Evolutionary conservation across 2,888 invertebrate genomes (phyloP).

Genomic region (Lasioglossum villosulum): DNA sequence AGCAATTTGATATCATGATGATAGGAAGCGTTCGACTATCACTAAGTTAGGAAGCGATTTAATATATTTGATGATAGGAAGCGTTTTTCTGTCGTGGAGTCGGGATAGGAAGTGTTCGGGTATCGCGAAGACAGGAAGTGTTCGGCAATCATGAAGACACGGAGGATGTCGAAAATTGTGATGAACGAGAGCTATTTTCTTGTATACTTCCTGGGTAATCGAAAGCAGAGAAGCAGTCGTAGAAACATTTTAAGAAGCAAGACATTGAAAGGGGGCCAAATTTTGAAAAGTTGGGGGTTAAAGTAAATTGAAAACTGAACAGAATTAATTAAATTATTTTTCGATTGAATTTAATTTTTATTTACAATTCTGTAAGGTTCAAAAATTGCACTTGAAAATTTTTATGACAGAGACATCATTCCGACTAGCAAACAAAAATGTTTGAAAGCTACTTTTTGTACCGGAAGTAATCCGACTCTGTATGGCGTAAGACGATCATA

Average conservation of each 20-base stretch:
- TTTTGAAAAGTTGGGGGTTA: background rate
- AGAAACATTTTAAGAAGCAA: background rate
- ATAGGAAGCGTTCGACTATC: constrained; percentile 48
- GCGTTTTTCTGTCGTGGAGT: background rate
- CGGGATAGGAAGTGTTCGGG: background rate
- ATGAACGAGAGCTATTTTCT: background rate
- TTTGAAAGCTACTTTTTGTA: background rate
- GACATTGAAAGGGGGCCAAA: background rate
- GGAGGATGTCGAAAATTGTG: background rate
- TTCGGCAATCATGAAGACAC: constrained; percentile 2
- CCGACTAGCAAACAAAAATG: background rate
- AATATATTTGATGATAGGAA: constrained; percentile 6
- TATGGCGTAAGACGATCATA: background rate
- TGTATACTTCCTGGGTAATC: background rate
- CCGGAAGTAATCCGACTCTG: background rate
- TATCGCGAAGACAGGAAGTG: background rate
- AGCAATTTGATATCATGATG: constrained; percentile 39
- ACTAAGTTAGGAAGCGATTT: background rate
- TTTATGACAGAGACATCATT: too few species aligned
- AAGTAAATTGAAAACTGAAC: background rate
- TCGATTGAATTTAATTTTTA: background rate
- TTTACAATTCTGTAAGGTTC: background rate
- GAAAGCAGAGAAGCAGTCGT: background rate
- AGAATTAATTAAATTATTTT: background rate
- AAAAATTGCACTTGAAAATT: background rate